These are phyloP conservation scores for Stictocephala bisonia DNA, from an alignment of 2,888 invertebrate genomes.

Conservation along the genomic window DNA sequence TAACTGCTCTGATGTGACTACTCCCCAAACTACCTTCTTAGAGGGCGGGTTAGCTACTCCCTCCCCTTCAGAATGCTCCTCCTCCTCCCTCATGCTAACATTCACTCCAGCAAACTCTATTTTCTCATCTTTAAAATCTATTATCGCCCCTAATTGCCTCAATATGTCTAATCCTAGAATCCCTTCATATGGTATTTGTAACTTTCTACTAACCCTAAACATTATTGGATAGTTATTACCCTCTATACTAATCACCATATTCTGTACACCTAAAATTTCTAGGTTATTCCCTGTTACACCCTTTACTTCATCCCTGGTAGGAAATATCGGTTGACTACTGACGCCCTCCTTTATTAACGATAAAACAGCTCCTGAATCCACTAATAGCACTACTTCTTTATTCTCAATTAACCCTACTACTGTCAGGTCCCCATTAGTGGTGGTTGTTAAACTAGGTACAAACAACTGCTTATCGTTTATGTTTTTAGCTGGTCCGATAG, in stretches of 20 bases:
- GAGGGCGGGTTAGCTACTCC: slow-evolving; percentile 12
- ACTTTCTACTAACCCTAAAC: neutral
- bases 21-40: neutral
- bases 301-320: neutral
- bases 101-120: neutral
- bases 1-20: neutral
- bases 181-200: slow-evolving; percentile 2
- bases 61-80: neutral
- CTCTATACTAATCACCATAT: slow-evolving; percentile 1
- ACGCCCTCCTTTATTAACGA: neutral
- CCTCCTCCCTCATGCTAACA: neutral
- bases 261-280: neutral
- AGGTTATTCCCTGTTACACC: neutral
- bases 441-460: neutral
- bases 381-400: neutral
- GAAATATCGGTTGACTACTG: neutral
- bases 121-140: neutral
- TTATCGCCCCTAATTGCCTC: neutral
- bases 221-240: neutral
- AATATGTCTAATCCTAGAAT: slow-evolving; percentile 7
- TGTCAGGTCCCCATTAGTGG: slow-evolving; percentile 21
- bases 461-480: neutral
- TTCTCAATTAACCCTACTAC: slow-evolving; percentile 10
- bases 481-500: slow-evolving; percentile 7
- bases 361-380: neutral